Evolutionary conservation across 2,797 vertebrate genomes (phyloP).

Genomic region (Borostomias antarcticus): DNA sequence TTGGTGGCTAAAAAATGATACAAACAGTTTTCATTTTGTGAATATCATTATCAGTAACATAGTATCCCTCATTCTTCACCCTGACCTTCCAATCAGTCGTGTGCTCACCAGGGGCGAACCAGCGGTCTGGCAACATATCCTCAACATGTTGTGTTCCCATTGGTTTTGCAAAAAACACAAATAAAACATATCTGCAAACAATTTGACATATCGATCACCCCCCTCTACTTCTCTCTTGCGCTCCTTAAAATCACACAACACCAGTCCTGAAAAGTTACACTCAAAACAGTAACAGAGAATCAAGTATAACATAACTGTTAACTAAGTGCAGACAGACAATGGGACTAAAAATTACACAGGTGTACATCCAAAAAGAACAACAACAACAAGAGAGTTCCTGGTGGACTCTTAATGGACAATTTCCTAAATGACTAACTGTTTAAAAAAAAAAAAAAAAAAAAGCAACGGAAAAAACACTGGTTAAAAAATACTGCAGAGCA

Average conservation of each 20-base stretch:
- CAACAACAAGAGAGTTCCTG: constrained; percentile 49
- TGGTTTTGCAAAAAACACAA: constrained; percentile 29
- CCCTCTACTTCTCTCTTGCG: constrained; percentile 7
- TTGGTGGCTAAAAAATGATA: constrained; percentile 52
- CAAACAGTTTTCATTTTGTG: background rate
- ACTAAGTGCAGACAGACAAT: constrained; percentile 41
- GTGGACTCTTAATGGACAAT: constrained; percentile 27
- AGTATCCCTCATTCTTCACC: constrained; percentile 13
- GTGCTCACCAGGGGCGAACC: constrained; percentile 18
- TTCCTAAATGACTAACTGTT: no score
- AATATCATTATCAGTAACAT: constrained; percentile 31
- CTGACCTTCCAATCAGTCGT: background rate
- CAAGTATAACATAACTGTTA: constrained; percentile 37
- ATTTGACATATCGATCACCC: constrained; percentile 6
- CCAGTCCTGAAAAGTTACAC: constrained; percentile 45
- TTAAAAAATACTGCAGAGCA: constrained; percentile 70
- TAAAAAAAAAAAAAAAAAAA: constrained; percentile 21
- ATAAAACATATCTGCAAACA: constrained; percentile 10
- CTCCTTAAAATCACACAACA: constrained; percentile 28
- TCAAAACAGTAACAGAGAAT: constrained; percentile 51
- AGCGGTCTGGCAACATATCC: constrained; percentile 11
- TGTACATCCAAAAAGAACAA: constrained; percentile 30
- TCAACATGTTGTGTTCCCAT: constrained; percentile 21
- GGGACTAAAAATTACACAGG: constrained; percentile 44
- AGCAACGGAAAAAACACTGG: constrained; percentile 51